These are phyloP conservation scores for Formica aserva DNA, from an alignment of 2,888 invertebrate species.

Conservation along the genomic window DNA sequence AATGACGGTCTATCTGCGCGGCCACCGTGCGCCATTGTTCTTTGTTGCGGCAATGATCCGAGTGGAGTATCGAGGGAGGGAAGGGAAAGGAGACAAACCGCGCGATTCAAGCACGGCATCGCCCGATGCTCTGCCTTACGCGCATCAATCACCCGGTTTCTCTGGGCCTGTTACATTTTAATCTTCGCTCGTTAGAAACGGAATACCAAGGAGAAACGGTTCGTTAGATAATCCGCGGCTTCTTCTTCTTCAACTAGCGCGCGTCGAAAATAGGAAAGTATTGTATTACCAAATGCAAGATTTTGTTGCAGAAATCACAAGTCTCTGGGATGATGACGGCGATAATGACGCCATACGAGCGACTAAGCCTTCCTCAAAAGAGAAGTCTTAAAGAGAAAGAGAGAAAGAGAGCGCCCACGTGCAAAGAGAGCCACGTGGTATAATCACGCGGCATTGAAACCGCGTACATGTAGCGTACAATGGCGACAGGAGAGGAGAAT, in stretches of 20 bases:
- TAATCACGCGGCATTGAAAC: slow-evolving; percentile 74
- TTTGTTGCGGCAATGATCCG: slow-evolving; percentile 73
- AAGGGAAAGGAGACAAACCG: slow-evolving; percentile 51
- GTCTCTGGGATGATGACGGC: slow-evolving; percentile 32
- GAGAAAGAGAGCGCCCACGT: slow-evolving; percentile 10
- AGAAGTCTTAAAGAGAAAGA: not conserved
- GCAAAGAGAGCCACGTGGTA: slow-evolving; percentile 51
- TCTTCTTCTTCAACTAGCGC: not conserved
- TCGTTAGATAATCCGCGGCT: slow-evolving; percentile 19
- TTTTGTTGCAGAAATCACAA: not conserved
- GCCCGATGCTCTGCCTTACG: slow-evolving; percentile 6
- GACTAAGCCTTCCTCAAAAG: slow-evolving; percentile 7
- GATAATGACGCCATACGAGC: slow-evolving; percentile 42
- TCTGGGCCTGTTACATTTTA: slow-evolving; percentile 58
- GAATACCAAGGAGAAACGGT: slow-evolving; percentile 41
- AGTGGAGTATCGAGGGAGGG: slow-evolving; percentile 46
- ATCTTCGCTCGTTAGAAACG: slow-evolving; percentile 64
- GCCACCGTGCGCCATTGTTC: slow-evolving; percentile 82
- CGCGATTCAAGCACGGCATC: slow-evolving; percentile 50
- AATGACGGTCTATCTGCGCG: slow-evolving; percentile 77
- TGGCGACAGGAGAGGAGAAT: slow-evolving; percentile 57
- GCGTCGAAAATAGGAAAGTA: not conserved
- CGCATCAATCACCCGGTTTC: slow-evolving; percentile 54
- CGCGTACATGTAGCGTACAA: slow-evolving; percentile 62
- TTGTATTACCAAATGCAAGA: not conserved